These are phyloP conservation scores for Ictidomys tridecemlineatus DNA, from an alignment of 2,113 vertebrate genomes.

Conservation along the genomic window DNA sequence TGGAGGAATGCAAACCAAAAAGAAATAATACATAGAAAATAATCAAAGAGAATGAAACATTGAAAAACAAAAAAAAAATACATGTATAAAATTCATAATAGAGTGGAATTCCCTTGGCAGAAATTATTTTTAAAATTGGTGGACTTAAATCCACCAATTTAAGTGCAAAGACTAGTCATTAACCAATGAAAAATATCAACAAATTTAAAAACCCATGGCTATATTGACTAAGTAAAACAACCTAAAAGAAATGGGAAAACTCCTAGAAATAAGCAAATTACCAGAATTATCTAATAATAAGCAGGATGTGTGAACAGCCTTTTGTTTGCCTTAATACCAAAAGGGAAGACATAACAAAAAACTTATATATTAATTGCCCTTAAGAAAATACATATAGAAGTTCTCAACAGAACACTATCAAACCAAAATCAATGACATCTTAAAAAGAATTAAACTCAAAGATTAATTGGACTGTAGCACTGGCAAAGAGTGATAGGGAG, in stretches of 20 bases:
- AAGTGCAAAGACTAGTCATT: not conserved
- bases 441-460: not conserved
- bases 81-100: not conserved
- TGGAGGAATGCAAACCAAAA: not conserved
- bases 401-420: not conserved
- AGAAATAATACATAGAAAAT: not conserved
- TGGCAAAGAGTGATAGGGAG: no score
- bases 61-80: not conserved
- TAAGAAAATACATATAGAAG: not conserved
- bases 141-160: not conserved
- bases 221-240: not conserved
- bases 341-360: not conserved
- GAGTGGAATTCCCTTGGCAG: not conserved
- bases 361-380: not conserved
- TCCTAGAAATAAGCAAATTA: not conserved
- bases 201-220: no score
- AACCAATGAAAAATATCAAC: no score
- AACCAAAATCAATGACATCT: not conserved
- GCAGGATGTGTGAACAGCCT: not conserved
- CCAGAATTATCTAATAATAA: not conserved
- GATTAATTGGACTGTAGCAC: not conserved
- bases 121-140: not conserved
- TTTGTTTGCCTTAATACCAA: not conserved
- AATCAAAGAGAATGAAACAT: not conserved
- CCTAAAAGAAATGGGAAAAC: not conserved